Evolutionary conservation across 2,797 vertebrate species (phyloP), one percentile per base, ranked within the genome.

Genomic region (Distichodus sexfasciatus): DNA sequence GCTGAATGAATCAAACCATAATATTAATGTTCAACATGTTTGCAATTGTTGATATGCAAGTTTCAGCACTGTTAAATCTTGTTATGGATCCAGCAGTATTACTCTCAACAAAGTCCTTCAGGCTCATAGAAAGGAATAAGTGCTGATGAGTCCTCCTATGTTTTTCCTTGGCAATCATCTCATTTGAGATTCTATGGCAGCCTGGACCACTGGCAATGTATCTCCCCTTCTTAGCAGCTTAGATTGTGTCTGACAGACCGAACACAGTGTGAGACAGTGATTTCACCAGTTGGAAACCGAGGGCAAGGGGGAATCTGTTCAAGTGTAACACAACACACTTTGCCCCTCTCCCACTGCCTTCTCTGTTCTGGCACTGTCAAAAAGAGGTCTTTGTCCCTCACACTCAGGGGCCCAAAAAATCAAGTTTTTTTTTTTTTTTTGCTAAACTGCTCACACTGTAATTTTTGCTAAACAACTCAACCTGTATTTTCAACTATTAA

Each of bases 291-390:
- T 75, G 53, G 58, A 80, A 76, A 70, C 67, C 76, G 72, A 66
- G 81, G 82, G n/a, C n/a, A n/a, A n/a, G 57, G 67, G 62, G 75
- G 79, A 83, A 83, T 69, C 60, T 74, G 70, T 79, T 77, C 70
- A 70, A 73, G 81, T 85, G 89, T 88, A 89, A 90, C 83, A 76
- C 7, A 75, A 91, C 79, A 82, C 87, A 87, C 81, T 75, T 86
- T 72, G 35, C 58, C 36, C 29, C 57, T 12, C 63, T 75, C 75
- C 66, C n/a, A n/a, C 51, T 71, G 57, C 12, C 28, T 41, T 78
- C 62, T 68, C 66, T 66, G 24, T 66, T 62, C 50, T 62, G 60
- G 58, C 14, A 47, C 9, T 48, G 77, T 74, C 87, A 84, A 90
- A 81, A 87, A 65, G 80, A 77, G 48, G 15, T 58, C 82, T 86